Base-by-base conservation (phyloP, 2,113 vertebrate genomes). In the Canis aureus region DNA sequence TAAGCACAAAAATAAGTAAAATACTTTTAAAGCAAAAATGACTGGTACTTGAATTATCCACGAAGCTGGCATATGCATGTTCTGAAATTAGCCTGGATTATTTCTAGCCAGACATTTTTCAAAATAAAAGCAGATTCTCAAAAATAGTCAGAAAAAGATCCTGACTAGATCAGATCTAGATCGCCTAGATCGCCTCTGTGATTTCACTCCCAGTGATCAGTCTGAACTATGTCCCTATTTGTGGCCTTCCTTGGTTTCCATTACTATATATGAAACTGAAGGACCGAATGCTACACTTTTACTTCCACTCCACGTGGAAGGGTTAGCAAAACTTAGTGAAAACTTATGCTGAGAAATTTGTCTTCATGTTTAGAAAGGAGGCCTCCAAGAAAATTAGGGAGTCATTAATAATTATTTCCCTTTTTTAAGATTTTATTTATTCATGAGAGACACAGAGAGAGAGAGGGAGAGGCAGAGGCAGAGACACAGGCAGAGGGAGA, bases 231-330 rank as follows among this genome's bases (percentile, higher is more conserved):
- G 64, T 11, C 11, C 25, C 6, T 8, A 1, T 19, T 25, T 12
- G 49, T 57, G 0, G 1, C 5, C 2, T 35, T 1, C 5, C 2
- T 35, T 1, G 23, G 17, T 32, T 55, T 71, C 10, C 11, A 17
- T 10, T 9, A 35, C 0, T 11, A 25, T 0, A 3, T 10, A 25
- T 55, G 57, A 22, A 88, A 25, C 1, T 9, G 64, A 60, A 17
- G 3, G 38, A 20, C 16, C 15, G 57, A 53, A 43, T 15, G 2
- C 1, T 15, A 59, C 0, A 1, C 5, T 16, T 88, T 60, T 69
- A 9, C 22, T 49, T 73, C 17, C 10, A 4, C 2, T 76, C 35
- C 38, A 13, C 8, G 0, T 11, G 13, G 13, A 53, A 55, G 0
- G 1, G 11, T 38, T 10, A 9, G 11, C 32, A 22, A 94, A 5